Percentiles rank a stretch among this genome's conserved stretches.
Conservation (phyloP, 2,113 vertebrate genomes). For the Alaudala cheleensis region DNA sequence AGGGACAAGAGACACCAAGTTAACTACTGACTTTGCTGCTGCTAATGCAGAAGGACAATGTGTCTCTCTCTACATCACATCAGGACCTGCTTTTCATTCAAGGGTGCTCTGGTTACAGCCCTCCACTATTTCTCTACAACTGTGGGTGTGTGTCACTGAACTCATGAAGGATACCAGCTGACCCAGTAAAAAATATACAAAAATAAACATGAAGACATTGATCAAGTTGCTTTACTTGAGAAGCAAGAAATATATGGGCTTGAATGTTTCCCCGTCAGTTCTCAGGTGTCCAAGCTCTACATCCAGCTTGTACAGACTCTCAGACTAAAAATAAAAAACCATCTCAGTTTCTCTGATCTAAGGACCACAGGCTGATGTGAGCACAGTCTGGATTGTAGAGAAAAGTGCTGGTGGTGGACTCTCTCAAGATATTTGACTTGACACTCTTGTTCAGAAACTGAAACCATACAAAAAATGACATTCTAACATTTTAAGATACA, state of each 20-base stretch:
- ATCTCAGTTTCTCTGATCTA: neutral
- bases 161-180: neutral
- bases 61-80: neutral
- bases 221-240: neutral
- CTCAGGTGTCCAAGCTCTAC: neutral
- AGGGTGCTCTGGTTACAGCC: neutral
- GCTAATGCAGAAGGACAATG: neutral
- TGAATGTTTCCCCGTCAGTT: neutral
- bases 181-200: neutral
- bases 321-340: neutral
- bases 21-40: neutral
- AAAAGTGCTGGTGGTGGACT: neutral
- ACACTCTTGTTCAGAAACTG: neutral
- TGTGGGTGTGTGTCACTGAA: neutral
- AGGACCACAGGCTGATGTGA: neutral
- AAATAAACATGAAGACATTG: neutral
- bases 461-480: neutral
- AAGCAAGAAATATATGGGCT: neutral
- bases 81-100: neutral
- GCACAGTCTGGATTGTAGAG: neutral
- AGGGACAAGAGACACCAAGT: neutral
- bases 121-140: neutral
- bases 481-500: neutral
- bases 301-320: neutral
- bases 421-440: neutral